phyloP scores from a whole-genome alignment of 2,888 invertebrate genomes.

The Drosophila cognata region DNA sequence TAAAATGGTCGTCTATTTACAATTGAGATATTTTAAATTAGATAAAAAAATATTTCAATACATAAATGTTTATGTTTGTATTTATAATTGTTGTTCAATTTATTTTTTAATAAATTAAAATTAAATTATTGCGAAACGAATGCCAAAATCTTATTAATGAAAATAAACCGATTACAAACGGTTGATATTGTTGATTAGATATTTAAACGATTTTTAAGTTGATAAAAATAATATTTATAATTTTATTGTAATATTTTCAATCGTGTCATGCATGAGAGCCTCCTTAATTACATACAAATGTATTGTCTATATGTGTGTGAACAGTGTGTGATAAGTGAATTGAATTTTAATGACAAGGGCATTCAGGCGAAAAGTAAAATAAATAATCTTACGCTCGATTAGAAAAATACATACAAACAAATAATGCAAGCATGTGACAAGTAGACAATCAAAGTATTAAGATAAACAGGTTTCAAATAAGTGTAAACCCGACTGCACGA shows the following conservation, averaged over 20 bases:
- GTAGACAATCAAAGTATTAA: conserved; percentile 10
- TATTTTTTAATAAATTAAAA: neutral
- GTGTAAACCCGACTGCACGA: neutral
- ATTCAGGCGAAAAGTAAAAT: conserved; percentile 31
- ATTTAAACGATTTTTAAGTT: neutral
- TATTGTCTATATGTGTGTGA: neutral
- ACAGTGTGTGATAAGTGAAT: conserved; percentile 32
- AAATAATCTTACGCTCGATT: conserved; percentile 19
- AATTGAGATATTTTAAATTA: neutral
- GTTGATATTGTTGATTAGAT: neutral
- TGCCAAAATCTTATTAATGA: neutral
- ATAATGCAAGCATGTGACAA: conserved; percentile 25
- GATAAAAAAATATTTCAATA: neutral
- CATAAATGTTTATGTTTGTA: neutral
- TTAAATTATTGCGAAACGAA: neutral
- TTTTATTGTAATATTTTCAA: neutral
- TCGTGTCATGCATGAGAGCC: neutral
- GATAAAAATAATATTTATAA: neutral
- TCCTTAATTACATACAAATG: neutral
- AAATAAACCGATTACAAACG: neutral
- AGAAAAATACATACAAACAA: conserved; percentile 14
- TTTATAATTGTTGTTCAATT: neutral
- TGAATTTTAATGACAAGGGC: conserved; percentile 52
- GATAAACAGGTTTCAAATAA: neutral
- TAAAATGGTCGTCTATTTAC: neutral